These are phyloP conservation scores for Gymnosoma rotundatum DNA, from an alignment of 2,888 invertebrate species.

Conservation along the genomic window DNA sequence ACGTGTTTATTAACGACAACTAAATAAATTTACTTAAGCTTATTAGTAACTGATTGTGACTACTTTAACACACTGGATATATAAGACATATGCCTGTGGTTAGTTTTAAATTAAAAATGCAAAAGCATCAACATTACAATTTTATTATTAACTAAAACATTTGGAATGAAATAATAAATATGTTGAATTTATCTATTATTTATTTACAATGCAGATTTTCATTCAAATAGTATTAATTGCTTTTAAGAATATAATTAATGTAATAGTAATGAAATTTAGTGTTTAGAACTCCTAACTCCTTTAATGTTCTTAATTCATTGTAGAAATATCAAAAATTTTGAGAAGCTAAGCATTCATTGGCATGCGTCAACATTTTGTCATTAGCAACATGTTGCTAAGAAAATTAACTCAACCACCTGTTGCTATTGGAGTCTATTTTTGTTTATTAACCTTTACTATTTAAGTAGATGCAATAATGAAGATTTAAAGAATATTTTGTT, in stretches of 20 bases:
- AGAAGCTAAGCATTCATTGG: background rate
- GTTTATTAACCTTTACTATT: too few relatives aligned
- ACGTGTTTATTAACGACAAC: background rate
- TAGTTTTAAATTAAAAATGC: background rate
- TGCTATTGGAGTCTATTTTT: background rate
- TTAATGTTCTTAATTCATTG: background rate
- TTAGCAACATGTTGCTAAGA: constrained; percentile 41
- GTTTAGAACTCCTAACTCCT: background rate
- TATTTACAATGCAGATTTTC: background rate
- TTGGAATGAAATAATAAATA: too few relatives aligned
- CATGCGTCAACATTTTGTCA: constrained; percentile 61
- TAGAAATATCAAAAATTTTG: background rate
- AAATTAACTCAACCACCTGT: constrained; percentile 49
- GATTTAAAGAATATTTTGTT: too few relatives aligned
- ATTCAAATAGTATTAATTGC: constrained; percentile 26
- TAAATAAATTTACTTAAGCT: constrained; percentile 11
- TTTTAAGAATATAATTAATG: background rate
- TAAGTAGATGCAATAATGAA: too few relatives aligned
- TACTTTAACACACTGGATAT: background rate
- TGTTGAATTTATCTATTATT: too few relatives aligned
- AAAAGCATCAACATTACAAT: too few relatives aligned
- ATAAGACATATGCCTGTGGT: background rate
- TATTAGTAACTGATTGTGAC: background rate
- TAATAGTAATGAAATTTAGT: background rate
- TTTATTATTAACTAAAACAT: too few relatives aligned